Evolutionary conservation across 2,113 vertebrate species (phyloP).

Genomic region (Sebastes fasciatus): DNA sequence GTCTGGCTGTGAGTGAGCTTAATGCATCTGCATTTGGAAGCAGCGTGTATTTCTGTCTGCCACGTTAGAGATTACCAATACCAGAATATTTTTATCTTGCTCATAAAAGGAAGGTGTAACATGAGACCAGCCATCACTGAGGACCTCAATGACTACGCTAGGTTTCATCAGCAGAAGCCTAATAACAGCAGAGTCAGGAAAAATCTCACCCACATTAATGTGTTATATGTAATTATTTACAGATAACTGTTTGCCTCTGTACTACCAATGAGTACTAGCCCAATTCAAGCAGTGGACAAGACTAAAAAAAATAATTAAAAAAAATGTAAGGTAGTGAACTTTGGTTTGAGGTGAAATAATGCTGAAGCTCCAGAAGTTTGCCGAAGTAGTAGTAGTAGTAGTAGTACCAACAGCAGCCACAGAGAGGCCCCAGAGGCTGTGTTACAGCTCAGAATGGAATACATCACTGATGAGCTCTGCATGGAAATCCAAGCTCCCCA

Average conservation of each 20-base stretch:
- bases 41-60: too few relatives aligned
- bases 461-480: background rate
- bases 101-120: background rate
- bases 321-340: background rate
- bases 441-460: background rate
- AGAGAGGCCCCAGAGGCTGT: background rate
- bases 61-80: too few relatives aligned
- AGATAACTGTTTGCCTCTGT: too few relatives aligned
- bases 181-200: background rate
- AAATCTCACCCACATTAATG: background rate
- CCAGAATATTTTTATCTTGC: background rate
- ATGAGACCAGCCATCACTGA: background rate
- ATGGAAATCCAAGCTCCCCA: too few relatives aligned
- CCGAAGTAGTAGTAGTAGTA: background rate
- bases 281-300: too few relatives aligned
- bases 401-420: background rate
- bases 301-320: too few relatives aligned
- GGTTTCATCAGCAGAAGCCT: background rate
- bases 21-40: too few relatives aligned
- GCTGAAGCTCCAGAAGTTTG: background rate
- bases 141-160: background rate
- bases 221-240: too few relatives aligned
- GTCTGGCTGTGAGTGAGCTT: too few relatives aligned
- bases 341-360: background rate
- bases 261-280: too few relatives aligned